Conservation (phyloP, 2,888 invertebrate species). For the Phlogophora meticulosa region DNA sequence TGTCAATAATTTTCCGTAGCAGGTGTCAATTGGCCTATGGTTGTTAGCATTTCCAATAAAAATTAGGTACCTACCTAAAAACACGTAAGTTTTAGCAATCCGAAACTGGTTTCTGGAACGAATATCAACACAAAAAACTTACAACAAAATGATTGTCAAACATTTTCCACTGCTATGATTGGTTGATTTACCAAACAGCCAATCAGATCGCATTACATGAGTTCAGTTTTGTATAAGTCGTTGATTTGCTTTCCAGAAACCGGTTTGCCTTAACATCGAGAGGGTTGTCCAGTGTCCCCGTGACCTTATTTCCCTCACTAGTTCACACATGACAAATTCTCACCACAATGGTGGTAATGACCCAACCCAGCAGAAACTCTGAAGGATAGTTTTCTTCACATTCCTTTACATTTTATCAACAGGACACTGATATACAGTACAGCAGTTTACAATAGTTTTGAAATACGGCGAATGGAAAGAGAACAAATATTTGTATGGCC, state of each 20-base stretch:
- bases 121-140: no score
- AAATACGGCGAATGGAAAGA: constrained; percentile 33
- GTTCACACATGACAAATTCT: constrained; percentile 14
- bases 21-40: no score
- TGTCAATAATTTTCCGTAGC: no score
- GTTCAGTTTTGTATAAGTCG: not conserved
- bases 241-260: not conserved
- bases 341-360: constrained; percentile 11
- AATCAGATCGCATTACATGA: not conserved
- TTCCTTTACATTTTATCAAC: constrained; percentile 24
- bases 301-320: constrained; percentile 11
- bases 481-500: no score
- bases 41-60: no score
- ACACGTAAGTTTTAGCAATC: no score
- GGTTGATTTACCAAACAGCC: not conserved
- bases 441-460: constrained; percentile 9
- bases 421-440: not conserved
- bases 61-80: no score
- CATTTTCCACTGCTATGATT: not conserved
- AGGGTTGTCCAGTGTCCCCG: not conserved
- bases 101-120: no score
- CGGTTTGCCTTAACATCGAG: constrained; percentile 1
- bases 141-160: no score
- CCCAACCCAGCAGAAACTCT: constrained; percentile 4
- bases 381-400: constrained; percentile 27